Evolutionary conservation across 2,888 invertebrate species (phyloP).

Genomic region (Temnothorax unifasciatus): DNA sequence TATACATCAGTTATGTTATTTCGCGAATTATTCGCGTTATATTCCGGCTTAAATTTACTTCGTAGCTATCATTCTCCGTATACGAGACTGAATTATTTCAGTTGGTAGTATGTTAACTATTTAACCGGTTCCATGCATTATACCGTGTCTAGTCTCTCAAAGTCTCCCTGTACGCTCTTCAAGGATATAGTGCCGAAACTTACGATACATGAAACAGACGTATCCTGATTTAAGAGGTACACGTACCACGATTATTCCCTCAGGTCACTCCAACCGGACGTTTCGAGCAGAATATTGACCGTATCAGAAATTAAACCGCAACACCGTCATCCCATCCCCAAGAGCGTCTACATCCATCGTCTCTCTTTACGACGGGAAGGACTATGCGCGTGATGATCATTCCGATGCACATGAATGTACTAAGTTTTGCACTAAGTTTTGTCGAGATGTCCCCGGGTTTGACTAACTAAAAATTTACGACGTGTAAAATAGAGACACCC

Average conservation of each 20-base stretch:
- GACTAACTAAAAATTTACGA: constrained; percentile 46
- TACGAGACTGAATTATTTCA: constrained; percentile 27
- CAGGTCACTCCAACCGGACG: constrained; percentile 16
- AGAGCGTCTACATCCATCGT: constrained; percentile 10
- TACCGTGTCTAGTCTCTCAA: neutral
- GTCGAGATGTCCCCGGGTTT: neutral
- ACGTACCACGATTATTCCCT: neutral
- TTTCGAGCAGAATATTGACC: constrained; percentile 33
- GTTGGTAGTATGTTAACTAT: constrained; percentile 5
- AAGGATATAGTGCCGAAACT: constrained; percentile 17
- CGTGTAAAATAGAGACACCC: constrained; percentile 37
- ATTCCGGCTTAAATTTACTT: constrained; percentile 16
- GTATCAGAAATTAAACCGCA: constrained; percentile 50
- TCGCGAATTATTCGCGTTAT: constrained; percentile 5
- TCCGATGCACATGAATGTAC: neutral
- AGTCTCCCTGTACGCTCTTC: neutral
- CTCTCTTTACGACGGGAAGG: constrained; percentile 30
- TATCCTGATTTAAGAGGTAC: constrained; percentile 19
- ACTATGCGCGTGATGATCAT: constrained; percentile 30
- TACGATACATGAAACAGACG: constrained; percentile 29
- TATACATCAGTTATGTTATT: constrained; percentile 18
- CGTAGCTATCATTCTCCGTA: neutral
- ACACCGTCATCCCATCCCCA: neutral
- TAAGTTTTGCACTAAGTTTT: constrained; percentile 8
- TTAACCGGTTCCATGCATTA: constrained; percentile 25